Evolutionary conservation across 2,113 vertebrate species (phyloP).

Genomic region (Lycocorax pyrrhopterus): DNA sequence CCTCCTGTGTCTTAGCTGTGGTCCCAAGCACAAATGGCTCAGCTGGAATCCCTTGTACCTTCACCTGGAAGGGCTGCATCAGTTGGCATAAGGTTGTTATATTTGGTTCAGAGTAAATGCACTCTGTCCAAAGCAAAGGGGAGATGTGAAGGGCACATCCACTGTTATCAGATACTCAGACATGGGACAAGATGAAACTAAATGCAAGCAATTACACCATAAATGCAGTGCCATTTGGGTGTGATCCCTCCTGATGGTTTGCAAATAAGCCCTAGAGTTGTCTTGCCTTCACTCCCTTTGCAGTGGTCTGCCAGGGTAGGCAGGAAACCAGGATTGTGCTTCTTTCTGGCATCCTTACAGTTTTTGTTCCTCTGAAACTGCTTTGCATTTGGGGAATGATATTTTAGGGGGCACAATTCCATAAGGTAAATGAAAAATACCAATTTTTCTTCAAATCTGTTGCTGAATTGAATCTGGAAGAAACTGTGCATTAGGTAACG

Average conservation of each 20-base stretch:
- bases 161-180: background rate
- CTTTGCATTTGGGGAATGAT: background rate
- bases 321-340: background rate
- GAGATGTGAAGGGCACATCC: background rate
- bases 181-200: background rate
- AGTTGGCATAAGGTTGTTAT: background rate
- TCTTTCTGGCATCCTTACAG: background rate
- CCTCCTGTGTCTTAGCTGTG: background rate
- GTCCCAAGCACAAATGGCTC: background rate
- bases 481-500: background rate
- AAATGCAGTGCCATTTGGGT: background rate
- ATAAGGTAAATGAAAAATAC: background rate
- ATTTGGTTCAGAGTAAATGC: background rate
- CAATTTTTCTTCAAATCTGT: background rate
- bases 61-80: background rate
- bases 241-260: background rate
- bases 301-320: background rate
- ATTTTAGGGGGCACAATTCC: background rate
- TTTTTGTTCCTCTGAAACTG: background rate
- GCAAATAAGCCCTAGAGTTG: background rate
- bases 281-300: background rate
- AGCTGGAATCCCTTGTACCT: background rate
- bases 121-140: background rate
- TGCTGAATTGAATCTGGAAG: background rate
- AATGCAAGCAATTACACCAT: background rate